Evolutionary conservation across 2,797 vertebrate species (phyloP), one percentile per base, ranked within the genome.

Genomic region (Mormyrus proboscirostris): DNA sequence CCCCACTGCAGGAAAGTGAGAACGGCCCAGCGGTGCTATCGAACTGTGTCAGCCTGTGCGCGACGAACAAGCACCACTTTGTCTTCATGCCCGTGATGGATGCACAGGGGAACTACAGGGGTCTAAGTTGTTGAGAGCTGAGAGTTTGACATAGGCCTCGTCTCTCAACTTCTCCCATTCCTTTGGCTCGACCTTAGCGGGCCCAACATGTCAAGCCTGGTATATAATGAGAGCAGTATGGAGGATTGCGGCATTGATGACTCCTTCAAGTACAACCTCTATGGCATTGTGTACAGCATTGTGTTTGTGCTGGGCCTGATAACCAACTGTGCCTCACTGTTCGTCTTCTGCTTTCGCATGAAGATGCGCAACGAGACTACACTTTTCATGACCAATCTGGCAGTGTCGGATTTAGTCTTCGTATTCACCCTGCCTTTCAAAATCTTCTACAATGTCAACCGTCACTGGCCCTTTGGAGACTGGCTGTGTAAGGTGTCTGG

Each of bases 201-300:
- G 3, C 86, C 79, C 91, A 86, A 65, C 90, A 96, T 97, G 96
- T 94, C 96, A 1, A 95, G 95, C 90, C 93, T 96, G 91, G 95
- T 93, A 92, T 91, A 96, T 50, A 96, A 99, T 89, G 96, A 97
- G 94, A 99, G 96, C 85, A 96, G 97, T 91, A 96, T 98, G 93
- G 97, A 97, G 90, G 96, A 97, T 91, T 99, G 98, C 47, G 94
- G 96, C 93, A 97, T 97, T 19, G 97, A 99, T 69, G 98, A 99
- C 95, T 99, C 98, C 92, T 99, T 99, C 92, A 99, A 99, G 93
- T 99, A 99, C 95, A 97, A 97, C 94, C 93, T 99, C 93, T 99
- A 99, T 7, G 98, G 97, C 3, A 96, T 97, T 0, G 97, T 99
- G 87, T 99, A 99, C 95, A 99, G 98, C 0, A 96, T 99, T 93